These are phyloP conservation scores for Amazona vittata DNA, from an alignment of 2,113 vertebrate species.

Conservation along the genomic window DNA sequence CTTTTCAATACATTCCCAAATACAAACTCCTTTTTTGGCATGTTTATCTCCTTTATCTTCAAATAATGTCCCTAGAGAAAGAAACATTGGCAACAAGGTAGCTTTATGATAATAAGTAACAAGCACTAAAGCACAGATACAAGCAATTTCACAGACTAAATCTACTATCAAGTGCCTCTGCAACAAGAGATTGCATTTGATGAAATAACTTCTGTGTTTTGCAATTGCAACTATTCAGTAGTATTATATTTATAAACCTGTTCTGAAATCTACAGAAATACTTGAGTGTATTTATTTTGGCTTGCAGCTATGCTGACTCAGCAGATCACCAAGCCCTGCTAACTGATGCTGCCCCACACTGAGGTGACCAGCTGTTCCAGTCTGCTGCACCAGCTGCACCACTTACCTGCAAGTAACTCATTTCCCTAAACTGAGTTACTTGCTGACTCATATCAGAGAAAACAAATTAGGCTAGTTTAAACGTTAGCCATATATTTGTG, in stretches of 20 bases:
- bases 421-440: not conserved
- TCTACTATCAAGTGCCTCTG: not conserved
- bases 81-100: not conserved
- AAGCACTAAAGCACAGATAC: not conserved
- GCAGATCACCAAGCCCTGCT: not conserved
- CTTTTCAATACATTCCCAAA: conserved; percentile 95
- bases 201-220: not conserved
- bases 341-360: not conserved
- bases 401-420: not conserved
- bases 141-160: not conserved
- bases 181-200: not conserved
- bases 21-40: conserved; percentile 90
- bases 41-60: conserved; percentile 97
- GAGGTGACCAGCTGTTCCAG: not conserved
- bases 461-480: not conserved
- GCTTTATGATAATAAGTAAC: not conserved
- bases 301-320: not conserved
- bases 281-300: not conserved
- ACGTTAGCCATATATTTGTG: not conserved
- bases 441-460: not conserved
- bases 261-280: not conserved
- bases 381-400: not conserved
- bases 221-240: not conserved
- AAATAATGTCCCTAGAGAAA: conserved; percentile 87
- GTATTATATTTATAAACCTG: not conserved